A percentile compares a stretch with the other conserved stretches of the same genome.
These are phyloP conservation scores for Spondyliosoma cantharus DNA, from an alignment of 2,797 vertebrate genomes.

Conservation along the genomic window DNA sequence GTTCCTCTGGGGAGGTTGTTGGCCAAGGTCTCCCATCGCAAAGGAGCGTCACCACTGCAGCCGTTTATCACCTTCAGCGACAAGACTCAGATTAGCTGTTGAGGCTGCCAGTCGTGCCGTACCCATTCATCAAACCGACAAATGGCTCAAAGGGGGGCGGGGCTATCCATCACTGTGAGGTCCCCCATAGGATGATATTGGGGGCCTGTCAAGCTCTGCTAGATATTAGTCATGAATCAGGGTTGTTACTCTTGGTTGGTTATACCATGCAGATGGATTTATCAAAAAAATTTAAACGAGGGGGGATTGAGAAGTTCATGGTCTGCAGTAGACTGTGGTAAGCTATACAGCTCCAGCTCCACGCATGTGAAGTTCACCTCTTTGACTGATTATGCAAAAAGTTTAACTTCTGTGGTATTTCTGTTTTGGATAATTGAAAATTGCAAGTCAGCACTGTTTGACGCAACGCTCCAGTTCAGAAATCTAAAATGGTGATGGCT, in stretches of 20 bases:
- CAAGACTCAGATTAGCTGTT: conserved; percentile 57
- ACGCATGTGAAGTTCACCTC: too few relatives aligned
- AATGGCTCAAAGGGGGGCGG: conserved; percentile 63
- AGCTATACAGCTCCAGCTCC: too few relatives aligned
- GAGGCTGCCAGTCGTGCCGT: conserved; percentile 38
- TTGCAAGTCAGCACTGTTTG: too few relatives aligned
- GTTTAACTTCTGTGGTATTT: too few relatives aligned
- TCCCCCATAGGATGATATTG: conserved; percentile 47
- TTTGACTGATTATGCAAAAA: too few relatives aligned
- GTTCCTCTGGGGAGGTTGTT: conserved; percentile 47
- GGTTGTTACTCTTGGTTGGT: conserved; percentile 19
- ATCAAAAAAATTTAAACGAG: neutral
- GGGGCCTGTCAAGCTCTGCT: conserved; percentile 23
- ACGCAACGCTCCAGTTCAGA: too few relatives aligned
- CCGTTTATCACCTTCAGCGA: conserved; percentile 67
- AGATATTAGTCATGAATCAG: conserved; percentile 60
- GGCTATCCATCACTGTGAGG: conserved; percentile 60
- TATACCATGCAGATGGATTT: neutral
- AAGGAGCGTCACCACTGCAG: conserved; percentile 18
- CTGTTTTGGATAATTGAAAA: too few relatives aligned
- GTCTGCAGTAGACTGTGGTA: too few relatives aligned
- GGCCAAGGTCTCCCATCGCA: conserved; percentile 50
- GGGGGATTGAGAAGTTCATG: neutral
- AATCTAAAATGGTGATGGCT: too few relatives aligned
- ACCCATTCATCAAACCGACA: conserved; percentile 73